phyloP scores from a whole-genome alignment of 2,888 invertebrate genomes.

The Phyto melanocephala region DNA sequence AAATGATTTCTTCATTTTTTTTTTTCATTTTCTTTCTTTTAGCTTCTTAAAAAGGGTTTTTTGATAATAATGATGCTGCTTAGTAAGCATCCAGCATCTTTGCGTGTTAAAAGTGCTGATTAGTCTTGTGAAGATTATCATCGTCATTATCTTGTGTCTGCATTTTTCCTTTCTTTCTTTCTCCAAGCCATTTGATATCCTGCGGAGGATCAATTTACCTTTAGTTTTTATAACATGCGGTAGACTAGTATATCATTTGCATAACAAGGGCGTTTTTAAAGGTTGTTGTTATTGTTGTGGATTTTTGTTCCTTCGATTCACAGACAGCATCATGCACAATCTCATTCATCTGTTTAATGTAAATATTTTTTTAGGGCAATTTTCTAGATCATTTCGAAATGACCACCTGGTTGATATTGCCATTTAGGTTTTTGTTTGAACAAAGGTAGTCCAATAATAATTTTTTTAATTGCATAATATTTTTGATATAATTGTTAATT shows the following conservation, averaged over 20 bases:
- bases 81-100: slow-evolving; percentile 15
- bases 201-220: slow-evolving; percentile 61
- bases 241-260: slow-evolving; percentile 55
- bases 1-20: slow-evolving; percentile 52
- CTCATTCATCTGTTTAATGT: neutral
- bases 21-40: neutral
- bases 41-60: neutral
- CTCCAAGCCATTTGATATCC: slow-evolving; percentile 42
- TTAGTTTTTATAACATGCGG: slow-evolving; percentile 61
- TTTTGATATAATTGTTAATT: too few species aligned
- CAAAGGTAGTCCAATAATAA: too few species aligned
- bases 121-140: slow-evolving; percentile 59
- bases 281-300: neutral
- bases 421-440: too few species aligned
- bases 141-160: slow-evolving; percentile 37
- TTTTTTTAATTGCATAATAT: too few species aligned
- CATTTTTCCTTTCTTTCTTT: neutral
- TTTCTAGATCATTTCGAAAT: slow-evolving; percentile 13
- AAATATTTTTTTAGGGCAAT: slow-evolving; percentile 23
- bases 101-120: slow-evolving; percentile 65
- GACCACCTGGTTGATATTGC: neutral
- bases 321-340: slow-evolving; percentile 8
- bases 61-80: neutral
- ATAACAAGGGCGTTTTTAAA: slow-evolving; percentile 52
- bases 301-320: neutral